These are phyloP conservation scores for Drosophila emarginata DNA, from an alignment of 2,888 invertebrate species.

Conservation along the genomic window DNA sequence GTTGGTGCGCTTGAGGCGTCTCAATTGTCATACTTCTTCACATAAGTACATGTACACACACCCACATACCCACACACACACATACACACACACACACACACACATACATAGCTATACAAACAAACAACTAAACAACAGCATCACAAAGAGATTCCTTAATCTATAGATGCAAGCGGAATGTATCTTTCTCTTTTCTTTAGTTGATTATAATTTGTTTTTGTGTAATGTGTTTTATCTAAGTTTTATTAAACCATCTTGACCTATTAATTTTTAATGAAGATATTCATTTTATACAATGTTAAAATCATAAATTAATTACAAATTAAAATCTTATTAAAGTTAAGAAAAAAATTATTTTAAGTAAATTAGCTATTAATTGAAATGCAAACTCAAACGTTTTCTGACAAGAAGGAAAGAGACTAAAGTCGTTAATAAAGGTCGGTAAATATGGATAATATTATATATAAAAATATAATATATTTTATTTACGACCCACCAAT, in stretches of 20 bases:
- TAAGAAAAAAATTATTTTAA: too few relatives aligned
- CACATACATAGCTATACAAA: background rate
- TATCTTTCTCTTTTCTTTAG: background rate
- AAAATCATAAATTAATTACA: too few relatives aligned
- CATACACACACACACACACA: constrained; percentile 35
- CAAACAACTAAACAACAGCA: background rate
- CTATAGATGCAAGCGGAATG: background rate
- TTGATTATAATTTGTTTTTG: background rate
- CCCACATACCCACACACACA: constrained; percentile 8
- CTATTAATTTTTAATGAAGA: background rate
- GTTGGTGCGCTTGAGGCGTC: constrained; percentile 62
- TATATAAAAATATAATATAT: too few relatives aligned
- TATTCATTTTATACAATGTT: background rate
- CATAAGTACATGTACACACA: background rate
- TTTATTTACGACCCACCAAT: too few relatives aligned
- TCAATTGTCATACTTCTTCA: constrained; percentile 66
- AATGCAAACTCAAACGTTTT: too few relatives aligned
- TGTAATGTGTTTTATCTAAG: background rate
- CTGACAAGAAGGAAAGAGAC: too few relatives aligned
- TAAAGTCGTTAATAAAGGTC: too few relatives aligned
- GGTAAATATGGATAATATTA: too few relatives aligned
- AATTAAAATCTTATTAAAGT: too few relatives aligned
- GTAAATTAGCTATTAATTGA: too few relatives aligned
- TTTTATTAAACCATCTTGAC: constrained; percentile 7
- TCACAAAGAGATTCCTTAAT: constrained; percentile 14